Percentiles rank a stretch among this genome's conserved stretches.
Conservation (phyloP, 2,797 vertebrate genomes). For the Tenualosa ilisha region DNA sequence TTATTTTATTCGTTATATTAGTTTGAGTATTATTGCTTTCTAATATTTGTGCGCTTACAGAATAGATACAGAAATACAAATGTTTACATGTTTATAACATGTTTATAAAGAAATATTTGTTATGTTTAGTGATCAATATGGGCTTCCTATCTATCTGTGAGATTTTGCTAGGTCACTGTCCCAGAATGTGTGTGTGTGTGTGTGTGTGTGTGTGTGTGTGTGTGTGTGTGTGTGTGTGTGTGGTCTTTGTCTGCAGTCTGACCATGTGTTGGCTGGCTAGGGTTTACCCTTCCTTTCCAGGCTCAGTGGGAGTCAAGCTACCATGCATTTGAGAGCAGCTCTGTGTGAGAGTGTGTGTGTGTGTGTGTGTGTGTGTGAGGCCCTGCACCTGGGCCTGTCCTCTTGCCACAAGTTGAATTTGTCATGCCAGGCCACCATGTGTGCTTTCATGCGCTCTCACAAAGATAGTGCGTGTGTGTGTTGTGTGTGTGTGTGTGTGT, state of each 20-base stretch:
- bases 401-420: not conserved
- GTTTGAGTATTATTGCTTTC: too few relatives aligned
- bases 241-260: not conserved
- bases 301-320: not conserved
- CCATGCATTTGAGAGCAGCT: not conserved
- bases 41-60: too few relatives aligned
- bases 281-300: not conserved
- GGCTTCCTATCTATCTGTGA: too few relatives aligned
- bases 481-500: not conserved
- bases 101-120: too few relatives aligned
- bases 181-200: not conserved
- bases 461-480: not conserved
- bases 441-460: not conserved
- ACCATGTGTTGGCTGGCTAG: not conserved
- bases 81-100: too few relatives aligned
- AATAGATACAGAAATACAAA: too few relatives aligned
- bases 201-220: not conserved
- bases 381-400: not conserved
- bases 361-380: not conserved
- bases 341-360: conserved; percentile 6
- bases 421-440: not conserved
- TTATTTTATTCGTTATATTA: too few relatives aligned
- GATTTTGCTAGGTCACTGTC: too few relatives aligned
- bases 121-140: too few relatives aligned
- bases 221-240: not conserved